A percentile compares a stretch with the other conserved stretches of the same genome.
Evolutionary conservation across 2,888 invertebrate species (phyloP).

Genomic region (Cataglyphis altisquamis): DNA sequence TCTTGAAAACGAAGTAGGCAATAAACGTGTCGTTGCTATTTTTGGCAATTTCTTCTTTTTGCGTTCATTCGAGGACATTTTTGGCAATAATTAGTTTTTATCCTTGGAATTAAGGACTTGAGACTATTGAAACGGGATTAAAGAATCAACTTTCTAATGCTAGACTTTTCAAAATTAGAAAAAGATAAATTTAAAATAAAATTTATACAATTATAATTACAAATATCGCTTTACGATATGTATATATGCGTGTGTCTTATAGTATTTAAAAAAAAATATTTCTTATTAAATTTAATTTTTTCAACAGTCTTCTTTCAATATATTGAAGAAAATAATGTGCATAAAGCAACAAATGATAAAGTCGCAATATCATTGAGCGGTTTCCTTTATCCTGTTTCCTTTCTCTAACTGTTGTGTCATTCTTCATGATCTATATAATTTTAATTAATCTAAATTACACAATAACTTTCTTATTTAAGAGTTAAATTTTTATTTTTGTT

Average conservation of each 20-base stretch:
- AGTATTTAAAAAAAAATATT: neutral
- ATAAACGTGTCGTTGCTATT: slow-evolving; percentile 5
- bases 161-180: neutral
- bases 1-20: slow-evolving; percentile 7
- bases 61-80: neutral
- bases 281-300: slow-evolving; percentile 6
- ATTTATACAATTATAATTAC: neutral
- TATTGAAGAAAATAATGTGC: neutral
- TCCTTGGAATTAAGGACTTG: neutral
- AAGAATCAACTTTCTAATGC: neutral
- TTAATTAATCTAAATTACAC: neutral
- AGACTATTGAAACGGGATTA: neutral
- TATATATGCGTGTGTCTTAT: neutral
- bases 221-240: neutral
- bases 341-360: slow-evolving; percentile 7
- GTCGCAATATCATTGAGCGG: slow-evolving; percentile 30
- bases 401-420: slow-evolving; percentile 43
- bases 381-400: slow-evolving; percentile 49
- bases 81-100: neutral
- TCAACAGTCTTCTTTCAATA: neutral
- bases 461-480: slow-evolving; percentile 5
- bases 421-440: slow-evolving; percentile 46
- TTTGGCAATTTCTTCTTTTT: neutral
- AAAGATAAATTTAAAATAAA: neutral
- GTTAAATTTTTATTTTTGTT: slow-evolving; percentile 6